A percentile compares a stretch with the other conserved stretches of the same genome.
Conservation (phyloP, 2,797 vertebrate species). For the Carduelis carduelis region DNA sequence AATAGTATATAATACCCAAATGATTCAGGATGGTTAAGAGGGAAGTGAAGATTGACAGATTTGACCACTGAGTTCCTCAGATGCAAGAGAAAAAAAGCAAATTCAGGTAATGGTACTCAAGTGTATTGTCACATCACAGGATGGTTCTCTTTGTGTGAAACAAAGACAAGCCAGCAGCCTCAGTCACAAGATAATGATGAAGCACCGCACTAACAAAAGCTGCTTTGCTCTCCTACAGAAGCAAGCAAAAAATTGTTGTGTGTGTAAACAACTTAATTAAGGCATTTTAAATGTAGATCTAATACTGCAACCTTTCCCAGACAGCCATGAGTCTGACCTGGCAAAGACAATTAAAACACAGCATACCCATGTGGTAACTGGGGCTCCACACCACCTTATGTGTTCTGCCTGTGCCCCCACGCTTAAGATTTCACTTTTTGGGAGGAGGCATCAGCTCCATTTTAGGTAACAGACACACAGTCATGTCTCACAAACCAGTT, state of each 20-base stretch:
- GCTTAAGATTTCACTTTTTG: not conserved
- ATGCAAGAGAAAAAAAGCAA: not conserved
- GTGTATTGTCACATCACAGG: rapidly evolving
- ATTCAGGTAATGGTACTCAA: not conserved
- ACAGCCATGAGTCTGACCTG: not conserved
- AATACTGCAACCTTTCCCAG: not conserved
- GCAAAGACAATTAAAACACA: not conserved
- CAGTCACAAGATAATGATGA: not conserved
- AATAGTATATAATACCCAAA: not conserved
- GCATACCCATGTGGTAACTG: not conserved
- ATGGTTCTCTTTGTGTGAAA: not conserved
- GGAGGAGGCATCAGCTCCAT: not conserved
- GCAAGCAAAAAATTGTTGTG: not conserved
- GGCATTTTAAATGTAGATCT: not conserved
- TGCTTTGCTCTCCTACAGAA: not conserved
- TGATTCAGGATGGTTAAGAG: not conserved
- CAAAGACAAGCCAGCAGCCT: not conserved
- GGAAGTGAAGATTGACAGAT: not conserved
- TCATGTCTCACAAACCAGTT: rapidly evolving
- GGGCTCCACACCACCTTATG: not conserved
- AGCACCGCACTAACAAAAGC: not conserved
- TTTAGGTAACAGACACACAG: not conserved
- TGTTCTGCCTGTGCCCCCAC: not conserved
- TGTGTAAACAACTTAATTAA: not conserved
- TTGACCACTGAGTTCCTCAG: not conserved